phyloP scores from a whole-genome alignment of 2,888 invertebrate species.

The Clepsis dumicolana region DNA sequence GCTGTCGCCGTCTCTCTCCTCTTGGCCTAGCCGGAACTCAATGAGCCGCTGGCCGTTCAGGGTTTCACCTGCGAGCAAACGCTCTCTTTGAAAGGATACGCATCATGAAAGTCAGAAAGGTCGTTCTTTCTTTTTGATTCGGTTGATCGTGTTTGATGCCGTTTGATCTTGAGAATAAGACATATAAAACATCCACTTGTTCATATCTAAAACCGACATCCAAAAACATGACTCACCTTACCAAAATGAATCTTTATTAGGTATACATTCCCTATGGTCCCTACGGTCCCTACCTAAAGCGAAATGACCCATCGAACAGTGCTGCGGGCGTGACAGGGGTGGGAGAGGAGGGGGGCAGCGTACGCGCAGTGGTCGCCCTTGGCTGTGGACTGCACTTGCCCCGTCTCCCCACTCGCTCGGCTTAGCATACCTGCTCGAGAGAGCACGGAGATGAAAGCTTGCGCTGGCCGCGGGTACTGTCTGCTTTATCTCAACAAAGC shows the following conservation, averaged over 20 bases:
- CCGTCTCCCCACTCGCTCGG: slow-evolving; percentile 58
- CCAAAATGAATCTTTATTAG: neutral
- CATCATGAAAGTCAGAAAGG: neutral
- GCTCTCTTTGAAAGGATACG: neutral
- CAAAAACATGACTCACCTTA: neutral
- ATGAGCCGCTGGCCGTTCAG: slow-evolving; percentile 94
- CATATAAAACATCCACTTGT: too few relatives aligned
- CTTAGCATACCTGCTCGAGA: slow-evolving; percentile 48
- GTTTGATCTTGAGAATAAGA: neutral
- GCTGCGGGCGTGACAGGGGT: slow-evolving; percentile 54
- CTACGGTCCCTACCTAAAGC: slow-evolving; percentile 61
- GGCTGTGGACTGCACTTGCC: slow-evolving; percentile 78
- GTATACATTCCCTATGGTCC: slow-evolving; percentile 24
- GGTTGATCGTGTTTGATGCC: neutral
- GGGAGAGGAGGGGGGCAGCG: slow-evolving; percentile 48
- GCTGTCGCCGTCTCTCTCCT: slow-evolving; percentile 85
- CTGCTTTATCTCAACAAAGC: slow-evolving; percentile 51
- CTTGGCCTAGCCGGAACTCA: slow-evolving; percentile 92
- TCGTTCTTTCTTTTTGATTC: neutral
- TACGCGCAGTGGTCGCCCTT: slow-evolving; percentile 73
- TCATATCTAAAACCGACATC: too few relatives aligned
- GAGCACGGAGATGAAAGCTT: slow-evolving; percentile 59
- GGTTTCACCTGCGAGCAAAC: slow-evolving; percentile 88
- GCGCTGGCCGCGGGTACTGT: slow-evolving; percentile 67
- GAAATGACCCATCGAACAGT: slow-evolving; percentile 72